A percentile compares a stretch with the other conserved stretches of the same genome.
Conservation (phyloP, 2,797 vertebrate genomes). For the Paguma larvata region DNA sequence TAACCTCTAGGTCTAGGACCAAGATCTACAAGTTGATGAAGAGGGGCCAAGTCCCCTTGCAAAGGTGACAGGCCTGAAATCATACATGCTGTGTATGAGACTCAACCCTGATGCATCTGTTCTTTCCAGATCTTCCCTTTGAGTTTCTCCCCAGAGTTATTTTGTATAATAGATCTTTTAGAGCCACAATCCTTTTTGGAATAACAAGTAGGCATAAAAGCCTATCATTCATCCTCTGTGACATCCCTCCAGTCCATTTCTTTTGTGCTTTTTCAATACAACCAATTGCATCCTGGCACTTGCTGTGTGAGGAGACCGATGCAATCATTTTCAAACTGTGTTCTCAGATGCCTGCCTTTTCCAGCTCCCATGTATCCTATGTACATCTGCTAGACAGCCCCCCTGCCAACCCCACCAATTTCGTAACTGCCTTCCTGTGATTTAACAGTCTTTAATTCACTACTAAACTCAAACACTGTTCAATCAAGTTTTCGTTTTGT, state of each 20-base stretch:
- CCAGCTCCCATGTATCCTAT: neutral
- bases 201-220: constrained; percentile 43
- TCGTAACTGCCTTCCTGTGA: neutral
- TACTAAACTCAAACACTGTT: constrained; percentile 13
- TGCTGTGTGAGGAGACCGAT: neutral
- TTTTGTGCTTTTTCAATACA: constrained; percentile 7
- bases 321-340: neutral
- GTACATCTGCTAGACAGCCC: neutral
- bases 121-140: constrained; percentile 18
- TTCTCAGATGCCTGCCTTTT: neutral
- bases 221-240: neutral
- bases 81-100: neutral
- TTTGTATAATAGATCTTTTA: neutral
- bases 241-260: neutral
- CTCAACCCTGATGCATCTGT: neutral
- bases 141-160: constrained; percentile 2
- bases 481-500: neutral
- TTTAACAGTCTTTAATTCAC: constrained; percentile 1
- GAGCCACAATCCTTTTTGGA: constrained; percentile 10
- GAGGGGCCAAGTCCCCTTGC: neutral
- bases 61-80: neutral
- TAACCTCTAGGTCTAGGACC: neutral
- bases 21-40: neutral
- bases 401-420: neutral
- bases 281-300: neutral